Conservation (phyloP, 2,797 vertebrate species). For the Sarcoramphus papa region DNA sequence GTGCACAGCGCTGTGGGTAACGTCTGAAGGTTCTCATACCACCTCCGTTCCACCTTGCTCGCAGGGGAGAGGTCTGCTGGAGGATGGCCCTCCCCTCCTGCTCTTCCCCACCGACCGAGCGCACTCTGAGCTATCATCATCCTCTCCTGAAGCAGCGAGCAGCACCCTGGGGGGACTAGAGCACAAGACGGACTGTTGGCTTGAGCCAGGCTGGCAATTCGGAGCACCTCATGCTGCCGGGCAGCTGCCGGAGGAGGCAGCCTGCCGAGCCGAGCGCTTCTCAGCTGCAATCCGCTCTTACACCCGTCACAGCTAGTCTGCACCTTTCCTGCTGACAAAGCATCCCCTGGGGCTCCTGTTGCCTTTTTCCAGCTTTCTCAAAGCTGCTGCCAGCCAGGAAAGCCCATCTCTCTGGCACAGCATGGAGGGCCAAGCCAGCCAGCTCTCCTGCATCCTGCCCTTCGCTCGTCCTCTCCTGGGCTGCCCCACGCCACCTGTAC, state of each 20-base stretch:
- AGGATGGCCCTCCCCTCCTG: background rate
- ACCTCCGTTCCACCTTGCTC: background rate
- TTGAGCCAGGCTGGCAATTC: background rate
- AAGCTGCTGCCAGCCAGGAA: constrained; percentile 16
- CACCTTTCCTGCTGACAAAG: background rate
- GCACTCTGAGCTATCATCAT: background rate
- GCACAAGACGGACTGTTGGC: background rate
- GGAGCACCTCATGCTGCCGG: background rate
- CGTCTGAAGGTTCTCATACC: background rate
- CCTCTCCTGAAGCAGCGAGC: background rate
- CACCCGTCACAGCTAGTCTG: background rate
- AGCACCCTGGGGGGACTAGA: background rate
- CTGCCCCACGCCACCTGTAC: background rate
- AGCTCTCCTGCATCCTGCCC: background rate
- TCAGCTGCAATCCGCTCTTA: background rate
- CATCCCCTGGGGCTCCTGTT: background rate
- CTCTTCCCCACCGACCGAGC: background rate
- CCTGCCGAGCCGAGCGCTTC: background rate
- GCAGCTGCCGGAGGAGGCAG: background rate
- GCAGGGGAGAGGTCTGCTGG: background rate
- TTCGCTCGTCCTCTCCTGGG: background rate
- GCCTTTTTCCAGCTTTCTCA: constrained; percentile 31
- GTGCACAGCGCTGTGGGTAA: background rate
- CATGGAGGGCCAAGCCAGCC: background rate
- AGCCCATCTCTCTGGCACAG: background rate